Evolutionary conservation across 2,113 vertebrate species (phyloP), one percentile per base, ranked within the genome.

Genomic region (Onychorhynchus coronatus): DNA sequence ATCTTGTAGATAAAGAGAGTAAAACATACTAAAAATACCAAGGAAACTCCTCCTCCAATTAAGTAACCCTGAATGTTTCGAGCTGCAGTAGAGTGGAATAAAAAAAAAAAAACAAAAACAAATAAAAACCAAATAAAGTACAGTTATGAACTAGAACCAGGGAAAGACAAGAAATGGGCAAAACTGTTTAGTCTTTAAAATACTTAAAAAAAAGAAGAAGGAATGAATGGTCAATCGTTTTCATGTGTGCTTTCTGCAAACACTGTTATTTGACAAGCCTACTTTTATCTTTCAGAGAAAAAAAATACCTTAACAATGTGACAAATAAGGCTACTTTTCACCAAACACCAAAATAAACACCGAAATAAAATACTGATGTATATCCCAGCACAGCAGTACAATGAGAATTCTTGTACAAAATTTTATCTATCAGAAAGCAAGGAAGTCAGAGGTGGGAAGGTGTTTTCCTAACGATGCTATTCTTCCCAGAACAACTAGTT

Each of bases 1-100:
- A 97, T 55, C 78, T 98, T 98, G 96, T 98, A 99, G 80, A 98
- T 46, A 79, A 92, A 76, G 27, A 98, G 66, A 61, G 80, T 93
- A 75, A 83, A 70, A 46, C 98, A 76, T 14, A 98, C 97, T 18
- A 98, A 66, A 71, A 98, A 50, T 5, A 85, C 78, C 72, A 98
- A 31, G n/a, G 93, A 92, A 55, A 97, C 74, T 53, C 99, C 96
- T 78, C 97, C 63, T 30, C 97, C 94, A 72, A 98, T 98, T 42
- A 98, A 73, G 8, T 98, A 97, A 75, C 98, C 77, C 22, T 98
- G 93, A 78, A 97, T 59, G 85, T 98, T 96, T 46, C 33, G 96
- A 71, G 98, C 99, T 99, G 96, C 8, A 91, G 73, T 30, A 82
- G 33, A 87, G 76, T 4, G 25, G 14, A 67, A n/a, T 44, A 21